Percentiles rank a stretch among this genome's conserved stretches.
These are phyloP conservation scores for Formicarius rufipectus DNA, from an alignment of 2,113 vertebrate species.

Conservation along the genomic window DNA sequence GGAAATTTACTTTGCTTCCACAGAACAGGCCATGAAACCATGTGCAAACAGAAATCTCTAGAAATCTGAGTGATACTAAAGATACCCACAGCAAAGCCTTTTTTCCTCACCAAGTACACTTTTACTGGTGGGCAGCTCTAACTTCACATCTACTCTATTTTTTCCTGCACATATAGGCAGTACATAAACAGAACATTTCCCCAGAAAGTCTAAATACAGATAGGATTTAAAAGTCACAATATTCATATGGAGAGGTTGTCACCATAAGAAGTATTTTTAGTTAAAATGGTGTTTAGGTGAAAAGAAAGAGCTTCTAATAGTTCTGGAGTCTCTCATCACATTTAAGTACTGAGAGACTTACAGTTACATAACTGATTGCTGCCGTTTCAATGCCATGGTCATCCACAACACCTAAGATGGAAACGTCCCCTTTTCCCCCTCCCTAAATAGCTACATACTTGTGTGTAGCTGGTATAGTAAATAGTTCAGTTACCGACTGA, in stretches of 20 bases:
- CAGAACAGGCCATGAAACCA: neutral
- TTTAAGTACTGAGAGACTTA: neutral
- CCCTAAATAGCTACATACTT: neutral
- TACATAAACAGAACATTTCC: neutral
- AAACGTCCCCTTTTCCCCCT: neutral
- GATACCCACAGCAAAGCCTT: neutral
- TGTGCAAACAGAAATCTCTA: neutral
- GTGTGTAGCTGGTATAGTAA: neutral
- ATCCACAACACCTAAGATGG: neutral
- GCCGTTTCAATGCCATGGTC: neutral
- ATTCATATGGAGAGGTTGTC: neutral
- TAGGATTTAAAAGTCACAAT: neutral
- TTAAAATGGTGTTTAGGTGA: neutral
- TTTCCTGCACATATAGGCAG: neutral
- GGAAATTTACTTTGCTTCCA: neutral
- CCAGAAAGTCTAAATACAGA: neutral
- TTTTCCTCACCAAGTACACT: neutral
- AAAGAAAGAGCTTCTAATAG: neutral
- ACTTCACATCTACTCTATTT: neutral
- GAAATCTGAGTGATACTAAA: neutral
- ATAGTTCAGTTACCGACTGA: neutral
- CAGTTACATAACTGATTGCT: neutral
- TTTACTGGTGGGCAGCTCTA: neutral
- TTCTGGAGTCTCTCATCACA: neutral
- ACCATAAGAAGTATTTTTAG: neutral